A percentile compares a stretch with the other conserved stretches of the same genome.
Evolutionary conservation across 2,113 vertebrate genomes (phyloP).

Genomic region (Prinia subflava): DNA sequence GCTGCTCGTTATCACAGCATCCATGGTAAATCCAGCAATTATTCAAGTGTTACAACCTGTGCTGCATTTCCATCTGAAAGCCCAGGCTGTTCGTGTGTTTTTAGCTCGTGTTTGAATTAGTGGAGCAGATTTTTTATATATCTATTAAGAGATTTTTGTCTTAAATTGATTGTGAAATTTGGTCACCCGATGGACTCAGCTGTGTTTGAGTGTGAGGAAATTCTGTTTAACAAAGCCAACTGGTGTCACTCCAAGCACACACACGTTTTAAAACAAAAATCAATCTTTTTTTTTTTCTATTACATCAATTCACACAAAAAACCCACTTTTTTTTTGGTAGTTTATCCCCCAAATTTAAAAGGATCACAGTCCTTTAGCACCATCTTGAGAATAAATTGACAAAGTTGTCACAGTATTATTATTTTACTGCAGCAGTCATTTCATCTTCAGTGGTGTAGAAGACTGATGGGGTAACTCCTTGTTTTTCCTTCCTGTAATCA

Average conservation of each 20-base stretch:
- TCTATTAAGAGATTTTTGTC: neutral
- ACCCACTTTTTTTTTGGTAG: neutral
- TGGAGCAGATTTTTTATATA: neutral
- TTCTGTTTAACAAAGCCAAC: neutral
- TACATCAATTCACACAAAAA: neutral
- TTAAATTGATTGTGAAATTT: neutral
- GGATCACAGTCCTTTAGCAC: neutral
- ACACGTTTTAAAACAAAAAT: neutral
- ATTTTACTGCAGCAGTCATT: neutral
- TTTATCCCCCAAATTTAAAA: neutral
- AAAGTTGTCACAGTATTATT: neutral
- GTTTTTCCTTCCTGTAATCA: neutral
- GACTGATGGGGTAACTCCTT: neutral
- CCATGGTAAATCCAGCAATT: neutral
- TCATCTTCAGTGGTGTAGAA: neutral
- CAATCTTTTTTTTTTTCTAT: neutral
- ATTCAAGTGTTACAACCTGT: neutral
- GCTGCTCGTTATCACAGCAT: fast-evolving
- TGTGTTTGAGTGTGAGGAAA: neutral
- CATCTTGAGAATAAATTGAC: conserved; percentile 3
- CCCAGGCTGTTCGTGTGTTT: neutral
- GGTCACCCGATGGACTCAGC: neutral
- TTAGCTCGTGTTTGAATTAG: neutral
- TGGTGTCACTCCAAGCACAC: neutral
- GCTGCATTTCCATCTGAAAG: neutral